These are phyloP conservation scores for Autographa pulchrina DNA, from an alignment of 2,888 invertebrate genomes.

Conservation along the genomic window DNA sequence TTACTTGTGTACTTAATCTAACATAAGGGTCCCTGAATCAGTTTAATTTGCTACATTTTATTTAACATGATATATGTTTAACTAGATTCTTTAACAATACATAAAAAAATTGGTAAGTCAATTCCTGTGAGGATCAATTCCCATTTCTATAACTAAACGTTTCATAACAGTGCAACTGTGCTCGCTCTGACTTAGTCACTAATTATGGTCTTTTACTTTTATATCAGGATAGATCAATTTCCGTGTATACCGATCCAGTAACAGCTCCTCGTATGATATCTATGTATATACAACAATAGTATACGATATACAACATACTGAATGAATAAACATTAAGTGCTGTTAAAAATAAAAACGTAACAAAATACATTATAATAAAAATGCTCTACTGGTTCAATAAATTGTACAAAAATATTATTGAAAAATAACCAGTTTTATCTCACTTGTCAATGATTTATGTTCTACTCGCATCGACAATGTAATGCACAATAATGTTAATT, in stretches of 20 bases:
- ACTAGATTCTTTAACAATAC: slow-evolving; percentile 59
- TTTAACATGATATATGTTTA: slow-evolving; percentile 56
- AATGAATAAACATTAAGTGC: slow-evolving; percentile 49
- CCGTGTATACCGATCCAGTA: slow-evolving; percentile 42
- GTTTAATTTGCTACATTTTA: slow-evolving; percentile 58
- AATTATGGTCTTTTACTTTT: slow-evolving; percentile 23
- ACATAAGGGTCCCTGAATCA: slow-evolving; percentile 65
- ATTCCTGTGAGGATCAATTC: slow-evolving; percentile 61
- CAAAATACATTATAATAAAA: slow-evolving; percentile 61
- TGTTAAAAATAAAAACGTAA: slow-evolving; percentile 61
- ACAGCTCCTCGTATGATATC: slow-evolving; percentile 39
- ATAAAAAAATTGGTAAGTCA: slow-evolving; percentile 51
- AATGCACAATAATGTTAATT: slow-evolving; percentile 40
- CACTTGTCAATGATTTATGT: slow-evolving; percentile 36
- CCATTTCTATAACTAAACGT: slow-evolving; percentile 41
- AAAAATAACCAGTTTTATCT: slow-evolving; percentile 55
- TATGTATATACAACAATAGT: slow-evolving; percentile 52
- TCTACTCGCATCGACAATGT: slow-evolving; percentile 35
- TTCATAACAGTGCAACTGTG: slow-evolving; percentile 42
- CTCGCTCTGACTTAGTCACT: slow-evolving; percentile 35
- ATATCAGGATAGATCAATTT: slow-evolving; percentile 31
- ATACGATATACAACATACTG: slow-evolving; percentile 54
- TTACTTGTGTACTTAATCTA: slow-evolving; percentile 68
- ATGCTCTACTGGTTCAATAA: slow-evolving; percentile 63
- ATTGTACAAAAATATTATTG: slow-evolving; percentile 63